Conservation (phyloP, 1,140 invertebrate species). For the Eulimnadia texana region DNA sequence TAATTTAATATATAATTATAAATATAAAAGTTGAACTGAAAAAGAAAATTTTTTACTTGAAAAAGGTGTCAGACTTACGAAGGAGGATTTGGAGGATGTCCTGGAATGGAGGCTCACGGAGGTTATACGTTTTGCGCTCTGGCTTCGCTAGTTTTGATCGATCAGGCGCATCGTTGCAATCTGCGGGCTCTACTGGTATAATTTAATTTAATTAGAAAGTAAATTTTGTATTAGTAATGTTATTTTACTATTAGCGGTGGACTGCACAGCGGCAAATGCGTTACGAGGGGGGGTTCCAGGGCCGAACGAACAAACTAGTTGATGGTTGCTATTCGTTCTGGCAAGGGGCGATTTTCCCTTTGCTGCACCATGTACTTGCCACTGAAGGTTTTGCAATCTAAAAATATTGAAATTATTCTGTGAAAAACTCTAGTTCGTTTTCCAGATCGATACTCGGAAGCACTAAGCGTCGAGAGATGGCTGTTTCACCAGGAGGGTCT, state of each 20-base stretch:
- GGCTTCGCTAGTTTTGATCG: constrained; percentile 68
- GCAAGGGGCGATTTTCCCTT: constrained; percentile 82
- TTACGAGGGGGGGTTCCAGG: constrained; percentile 84
- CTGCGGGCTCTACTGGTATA: constrained; percentile 54
- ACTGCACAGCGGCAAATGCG: constrained; percentile 75
- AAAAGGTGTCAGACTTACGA: constrained; percentile 89
- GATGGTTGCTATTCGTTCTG: constrained; percentile 99
- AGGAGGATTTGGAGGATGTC: constrained; percentile 88
- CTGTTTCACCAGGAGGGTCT: constrained; percentile 70
- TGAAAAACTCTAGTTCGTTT: background rate
- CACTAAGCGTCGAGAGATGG: constrained; percentile 33
- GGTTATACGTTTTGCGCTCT: constrained; percentile 96
- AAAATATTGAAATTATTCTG: too few relatives aligned
- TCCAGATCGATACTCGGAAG: constrained; percentile 21
- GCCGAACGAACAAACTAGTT: constrained; percentile 93
- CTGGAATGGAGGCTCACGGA: constrained; percentile 93
- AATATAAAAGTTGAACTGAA: too few relatives aligned
- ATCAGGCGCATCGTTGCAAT: constrained; percentile 63
- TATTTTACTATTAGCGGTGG: constrained; percentile 48
- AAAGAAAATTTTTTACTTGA: constrained; percentile 19
- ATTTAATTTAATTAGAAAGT: constrained; percentile 6
- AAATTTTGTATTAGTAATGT: background rate
- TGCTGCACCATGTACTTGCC: constrained; percentile 44
- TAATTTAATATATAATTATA: too few relatives aligned
- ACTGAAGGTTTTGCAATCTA: too few relatives aligned